Percentiles rank a stretch among this genome's conserved stretches.
Evolutionary conservation across 2,113 vertebrate genomes (phyloP).

Genomic region (Thryonomys swinderianus): DNA sequence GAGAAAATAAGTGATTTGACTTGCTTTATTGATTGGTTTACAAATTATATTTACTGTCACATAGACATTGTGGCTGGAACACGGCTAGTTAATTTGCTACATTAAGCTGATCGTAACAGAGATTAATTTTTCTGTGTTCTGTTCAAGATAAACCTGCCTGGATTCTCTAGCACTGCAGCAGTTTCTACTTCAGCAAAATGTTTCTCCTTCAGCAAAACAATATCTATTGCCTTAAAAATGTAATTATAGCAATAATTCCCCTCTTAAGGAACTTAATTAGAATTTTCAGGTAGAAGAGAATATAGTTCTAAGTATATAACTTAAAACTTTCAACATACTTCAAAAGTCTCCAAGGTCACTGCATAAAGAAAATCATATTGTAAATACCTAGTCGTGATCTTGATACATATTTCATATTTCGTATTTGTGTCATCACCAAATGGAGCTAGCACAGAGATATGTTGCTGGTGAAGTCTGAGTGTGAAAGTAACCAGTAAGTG

Average conservation of each 20-base stretch:
- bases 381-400: constrained; percentile 25
- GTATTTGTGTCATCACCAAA: background rate
- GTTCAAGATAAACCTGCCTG: constrained; percentile 60
- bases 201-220: constrained; percentile 60
- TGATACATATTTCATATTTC: background rate
- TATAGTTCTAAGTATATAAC: constrained; percentile 11
- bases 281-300: constrained; percentile 46
- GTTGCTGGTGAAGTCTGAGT: background rate
- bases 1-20: constrained; percentile 69
- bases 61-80: constrained; percentile 70
- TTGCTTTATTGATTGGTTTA: constrained; percentile 76
- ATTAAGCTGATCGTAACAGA: constrained; percentile 71
- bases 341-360: background rate
- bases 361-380: background rate
- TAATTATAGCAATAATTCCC: constrained; percentile 33
- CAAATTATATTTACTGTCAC: constrained; percentile 76
- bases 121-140: constrained; percentile 64
- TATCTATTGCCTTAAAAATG: constrained; percentile 33
- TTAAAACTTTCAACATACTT: constrained; percentile 28
- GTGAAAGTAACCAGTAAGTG: background rate
- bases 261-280: constrained; percentile 54
- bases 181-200: constrained; percentile 20
- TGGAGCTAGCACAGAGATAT: background rate
- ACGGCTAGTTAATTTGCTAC: constrained; percentile 68
- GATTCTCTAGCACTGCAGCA: constrained; percentile 10